Evolutionary conservation across 2,888 invertebrate species (phyloP).

Genomic region (Frankliniella fusca): DNA sequence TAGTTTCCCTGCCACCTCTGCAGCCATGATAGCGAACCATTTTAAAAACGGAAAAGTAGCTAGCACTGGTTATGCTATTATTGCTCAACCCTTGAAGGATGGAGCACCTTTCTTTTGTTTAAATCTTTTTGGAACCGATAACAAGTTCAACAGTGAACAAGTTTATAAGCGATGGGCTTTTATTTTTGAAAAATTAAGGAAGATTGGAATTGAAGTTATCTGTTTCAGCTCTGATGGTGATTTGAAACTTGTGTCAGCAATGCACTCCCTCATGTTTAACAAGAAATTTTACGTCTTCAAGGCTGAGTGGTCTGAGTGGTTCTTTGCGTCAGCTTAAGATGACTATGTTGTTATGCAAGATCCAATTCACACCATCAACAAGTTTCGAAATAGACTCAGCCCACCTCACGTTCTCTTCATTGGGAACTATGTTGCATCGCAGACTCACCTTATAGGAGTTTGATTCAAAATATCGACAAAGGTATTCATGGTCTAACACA

Average conservation of each 20-base stretch:
- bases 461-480: conserved; percentile 33
- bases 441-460: conserved; percentile 7
- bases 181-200: conserved; percentile 32
- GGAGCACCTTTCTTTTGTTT: conserved; percentile 38
- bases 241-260: conserved; percentile 40
- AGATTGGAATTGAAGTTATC: conserved; percentile 35
- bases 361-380: conserved; percentile 34
- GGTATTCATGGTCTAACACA: conserved; percentile 34
- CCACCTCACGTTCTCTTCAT: conserved; percentile 29
- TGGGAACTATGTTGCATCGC: conserved; percentile 32
- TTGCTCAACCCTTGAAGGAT: conserved; percentile 37
- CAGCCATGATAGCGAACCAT: conserved; percentile 28
- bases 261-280: conserved; percentile 37
- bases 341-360: conserved; percentile 35
- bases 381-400: conserved; percentile 35
- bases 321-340: background rate
- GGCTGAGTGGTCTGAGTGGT: background rate
- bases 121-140: conserved; percentile 40
- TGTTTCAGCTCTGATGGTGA: conserved; percentile 41
- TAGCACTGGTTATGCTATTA: conserved; percentile 38
- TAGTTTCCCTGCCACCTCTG: background rate
- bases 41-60: conserved; percentile 29
- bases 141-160: conserved; percentile 40
- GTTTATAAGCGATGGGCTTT: conserved; percentile 39
- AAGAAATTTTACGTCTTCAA: background rate